These are phyloP conservation scores for Rhineura floridana DNA, from an alignment of 2,113 vertebrate genomes.

Conservation along the genomic window DNA sequence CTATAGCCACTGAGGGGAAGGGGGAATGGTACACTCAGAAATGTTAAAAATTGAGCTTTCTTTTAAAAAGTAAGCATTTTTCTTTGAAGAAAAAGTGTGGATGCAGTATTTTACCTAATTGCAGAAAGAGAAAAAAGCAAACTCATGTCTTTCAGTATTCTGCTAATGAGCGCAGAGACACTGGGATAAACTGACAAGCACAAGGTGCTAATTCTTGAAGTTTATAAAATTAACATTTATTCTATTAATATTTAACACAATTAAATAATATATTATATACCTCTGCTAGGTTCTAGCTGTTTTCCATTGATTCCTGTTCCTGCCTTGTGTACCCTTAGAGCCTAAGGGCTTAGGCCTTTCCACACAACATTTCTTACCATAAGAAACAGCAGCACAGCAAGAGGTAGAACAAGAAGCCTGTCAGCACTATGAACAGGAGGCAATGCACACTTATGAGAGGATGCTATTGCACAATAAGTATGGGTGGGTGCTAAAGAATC, in stretches of 20 bases:
- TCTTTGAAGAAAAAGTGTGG: neutral
- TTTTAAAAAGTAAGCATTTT: neutral
- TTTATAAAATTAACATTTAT: neutral
- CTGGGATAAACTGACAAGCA: neutral
- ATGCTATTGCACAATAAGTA: too few species aligned
- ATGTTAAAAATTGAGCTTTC: neutral
- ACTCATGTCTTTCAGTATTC: neutral
- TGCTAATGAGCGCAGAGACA: neutral
- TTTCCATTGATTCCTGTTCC: too few species aligned
- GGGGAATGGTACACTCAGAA: neutral
- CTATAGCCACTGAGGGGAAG: neutral
- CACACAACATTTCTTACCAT: neutral
- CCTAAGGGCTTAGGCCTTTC: too few species aligned
- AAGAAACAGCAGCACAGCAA: neutral
- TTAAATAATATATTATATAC: neutral
- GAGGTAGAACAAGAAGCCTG: neutral
- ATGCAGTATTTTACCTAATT: neutral
- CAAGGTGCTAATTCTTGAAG: neutral
- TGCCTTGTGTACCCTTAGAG: too few species aligned
- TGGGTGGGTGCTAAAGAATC: too few species aligned
- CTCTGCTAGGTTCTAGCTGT: too few species aligned
- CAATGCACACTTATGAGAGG: neutral
- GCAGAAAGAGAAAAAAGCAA: too few species aligned
- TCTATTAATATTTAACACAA: neutral
- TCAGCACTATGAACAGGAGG: neutral